phyloP scores from a whole-genome alignment of 2,797 vertebrate species.

The Silurus aristotelis region DNA sequence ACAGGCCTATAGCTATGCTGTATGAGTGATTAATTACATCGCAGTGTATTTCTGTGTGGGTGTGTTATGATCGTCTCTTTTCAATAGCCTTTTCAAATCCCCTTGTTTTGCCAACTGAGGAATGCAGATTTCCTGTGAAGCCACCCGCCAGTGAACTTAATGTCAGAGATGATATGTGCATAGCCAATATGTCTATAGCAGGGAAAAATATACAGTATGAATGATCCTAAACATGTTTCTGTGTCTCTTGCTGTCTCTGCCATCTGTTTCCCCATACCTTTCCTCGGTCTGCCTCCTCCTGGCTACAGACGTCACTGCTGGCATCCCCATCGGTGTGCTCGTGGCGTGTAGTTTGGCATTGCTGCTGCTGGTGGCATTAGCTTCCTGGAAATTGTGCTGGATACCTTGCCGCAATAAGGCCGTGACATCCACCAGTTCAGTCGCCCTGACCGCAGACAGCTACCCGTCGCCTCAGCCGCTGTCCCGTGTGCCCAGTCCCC shows the following conservation, averaged over 20 bases:
- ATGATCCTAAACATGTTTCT: slow-evolving; percentile 53
- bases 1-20: slow-evolving; percentile 41
- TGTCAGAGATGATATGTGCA: slow-evolving; percentile 3
- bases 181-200: neutral
- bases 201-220: neutral
- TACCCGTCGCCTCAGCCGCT: slow-evolving; percentile 61
- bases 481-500: slow-evolving; percentile 56
- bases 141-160: neutral
- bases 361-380: slow-evolving; percentile 86
- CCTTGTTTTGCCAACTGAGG: slow-evolving; percentile 16
- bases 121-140: neutral
- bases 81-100: neutral
- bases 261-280: slow-evolving; percentile 76
- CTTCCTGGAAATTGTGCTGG: slow-evolving; percentile 96
- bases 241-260: slow-evolving; percentile 61
- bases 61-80: slow-evolving; percentile 12
- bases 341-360: slow-evolving; percentile 88
- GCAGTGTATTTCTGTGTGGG: slow-evolving; percentile 16
- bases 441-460: slow-evolving; percentile 66
- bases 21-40: slow-evolving; percentile 59
- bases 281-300: slow-evolving; percentile 43
- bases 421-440: slow-evolving; percentile 69
- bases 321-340: slow-evolving; percentile 87
- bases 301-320: slow-evolving; percentile 84
- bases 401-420: slow-evolving; percentile 87